Evolutionary conservation across 2,888 invertebrate species (phyloP), one percentile per base, ranked within the genome.

Genomic region (Eristalis intricaria): DNA sequence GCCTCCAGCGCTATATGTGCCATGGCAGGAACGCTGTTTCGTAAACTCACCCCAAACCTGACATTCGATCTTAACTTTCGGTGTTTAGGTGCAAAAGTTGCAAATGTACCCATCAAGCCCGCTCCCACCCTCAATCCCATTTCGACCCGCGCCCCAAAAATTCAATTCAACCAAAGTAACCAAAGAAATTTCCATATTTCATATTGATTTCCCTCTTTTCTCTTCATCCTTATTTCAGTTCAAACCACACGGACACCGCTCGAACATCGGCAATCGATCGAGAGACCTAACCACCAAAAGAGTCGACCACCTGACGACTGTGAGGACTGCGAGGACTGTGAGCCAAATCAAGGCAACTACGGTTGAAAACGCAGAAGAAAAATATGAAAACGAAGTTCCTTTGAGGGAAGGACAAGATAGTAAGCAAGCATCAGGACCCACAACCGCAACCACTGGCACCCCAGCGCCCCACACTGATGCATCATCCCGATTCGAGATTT

Each of bases 181-280:
- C 58, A 58, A 64, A 22, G 70, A 78, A 64, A 78, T 84, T 81
- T 77, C 43, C 76, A 82, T 82, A 74, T 74, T 82, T 70, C 85
- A 74, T 70, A 73, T 81, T 56, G 63, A 81, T 76, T 76, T 73
- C 63, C 56, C 50, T 8, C 50, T 19, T 19, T 50, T 19, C 56
- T 77, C 56, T 78, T 40, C 70, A 50, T 75, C 74, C 74, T 66
- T 64, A 60, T 82, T 82, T 69, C 65, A 85, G 85, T 15, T 50
- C 58, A 64, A n/a, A 26, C 65, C 50, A 26, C 65, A 65, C 56
- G 68, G 68, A 70, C 78, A 63, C 60, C 26, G 43, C 70, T 83
- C 61, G 65, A 73, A 56, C 65, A 73, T 60, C 58, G 68, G 23
- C 50, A 82, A 77, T 85, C 73, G 82, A 82, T 78, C 65, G 68